phyloP scores from a whole-genome alignment of 2,797 vertebrate genomes.

The Sebastes flavidus region DNA sequence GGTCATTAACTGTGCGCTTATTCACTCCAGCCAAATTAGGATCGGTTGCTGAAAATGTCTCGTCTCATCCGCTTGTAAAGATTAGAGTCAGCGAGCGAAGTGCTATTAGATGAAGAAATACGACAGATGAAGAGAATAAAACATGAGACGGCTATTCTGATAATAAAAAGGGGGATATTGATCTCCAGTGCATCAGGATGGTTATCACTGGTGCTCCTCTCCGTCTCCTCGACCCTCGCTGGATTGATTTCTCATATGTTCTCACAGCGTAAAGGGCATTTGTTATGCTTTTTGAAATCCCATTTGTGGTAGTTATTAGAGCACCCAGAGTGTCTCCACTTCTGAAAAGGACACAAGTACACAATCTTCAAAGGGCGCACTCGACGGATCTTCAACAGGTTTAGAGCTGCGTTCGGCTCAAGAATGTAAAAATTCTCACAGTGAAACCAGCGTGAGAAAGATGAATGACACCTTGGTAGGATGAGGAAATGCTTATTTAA shows the following conservation, averaged over 20 bases:
- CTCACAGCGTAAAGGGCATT: slow-evolving; percentile 27
- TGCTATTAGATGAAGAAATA: slow-evolving; percentile 4
- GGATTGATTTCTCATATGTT: slow-evolving; percentile 69
- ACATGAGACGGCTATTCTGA: slow-evolving; percentile 28
- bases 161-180: slow-evolving; percentile 64
- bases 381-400: background rate
- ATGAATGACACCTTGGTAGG: background rate
- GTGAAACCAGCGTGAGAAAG: background rate
- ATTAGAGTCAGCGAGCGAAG: slow-evolving; percentile 18
- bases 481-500: slow-evolving; percentile 34
- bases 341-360: background rate
- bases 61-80: background rate
- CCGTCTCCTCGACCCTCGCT: slow-evolving; percentile 28
- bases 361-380: background rate
- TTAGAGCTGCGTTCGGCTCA: background rate
- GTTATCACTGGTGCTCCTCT: slow-evolving; percentile 27
- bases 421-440: slow-evolving; percentile 15
- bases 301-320: slow-evolving; percentile 30
- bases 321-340: slow-evolving; percentile 1
- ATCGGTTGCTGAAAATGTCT: background rate
- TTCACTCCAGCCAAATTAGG: background rate
- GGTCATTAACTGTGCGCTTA: background rate
- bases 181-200: slow-evolving; percentile 25
- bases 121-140: slow-evolving; percentile 40
- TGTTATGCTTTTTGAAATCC: slow-evolving; percentile 34